These are phyloP conservation scores for Vanacampus margaritifer DNA, from an alignment of 2,113 vertebrate genomes.

Conservation along the genomic window DNA sequence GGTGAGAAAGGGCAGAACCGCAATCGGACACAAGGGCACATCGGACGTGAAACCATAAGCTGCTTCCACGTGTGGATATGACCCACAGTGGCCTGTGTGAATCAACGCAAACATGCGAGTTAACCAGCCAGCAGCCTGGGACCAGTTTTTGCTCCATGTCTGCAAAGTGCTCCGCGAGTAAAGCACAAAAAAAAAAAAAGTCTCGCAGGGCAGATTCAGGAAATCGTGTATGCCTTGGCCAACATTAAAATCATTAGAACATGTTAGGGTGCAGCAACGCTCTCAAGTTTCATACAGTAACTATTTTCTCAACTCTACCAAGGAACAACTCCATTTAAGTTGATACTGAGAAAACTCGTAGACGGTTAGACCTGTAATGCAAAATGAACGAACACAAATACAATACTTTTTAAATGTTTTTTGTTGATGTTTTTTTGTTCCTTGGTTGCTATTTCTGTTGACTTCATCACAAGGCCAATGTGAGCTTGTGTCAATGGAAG, in stretches of 20 bases:
- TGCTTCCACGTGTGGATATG: not conserved
- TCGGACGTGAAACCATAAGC: conserved; percentile 46
- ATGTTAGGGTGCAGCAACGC: not conserved
- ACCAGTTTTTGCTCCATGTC: too few relatives aligned
- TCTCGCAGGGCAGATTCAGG: not conserved
- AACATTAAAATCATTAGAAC: not conserved
- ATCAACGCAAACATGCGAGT: not conserved
- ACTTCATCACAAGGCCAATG: conserved; percentile 17
- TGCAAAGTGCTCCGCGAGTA: not conserved
- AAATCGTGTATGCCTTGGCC: not conserved
- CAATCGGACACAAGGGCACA: conserved; percentile 36
- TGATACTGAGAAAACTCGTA: not conserved
- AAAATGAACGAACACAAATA: not conserved
- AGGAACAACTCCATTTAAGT: not conserved
- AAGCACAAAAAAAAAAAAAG: not conserved
- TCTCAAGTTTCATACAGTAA: not conserved
- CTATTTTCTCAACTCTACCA: not conserved
- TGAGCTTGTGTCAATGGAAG: not conserved
- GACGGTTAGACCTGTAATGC: not conserved
- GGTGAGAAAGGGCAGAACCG: conserved; percentile 34
- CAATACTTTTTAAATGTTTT: not conserved
- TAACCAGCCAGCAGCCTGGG: not conserved
- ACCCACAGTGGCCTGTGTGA: not conserved
- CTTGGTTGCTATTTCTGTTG: conserved; percentile 31
- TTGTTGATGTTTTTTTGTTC: not conserved